Evolutionary conservation across 2,113 vertebrate genomes (phyloP).

Genomic region (Macrotis lagotis): DNA sequence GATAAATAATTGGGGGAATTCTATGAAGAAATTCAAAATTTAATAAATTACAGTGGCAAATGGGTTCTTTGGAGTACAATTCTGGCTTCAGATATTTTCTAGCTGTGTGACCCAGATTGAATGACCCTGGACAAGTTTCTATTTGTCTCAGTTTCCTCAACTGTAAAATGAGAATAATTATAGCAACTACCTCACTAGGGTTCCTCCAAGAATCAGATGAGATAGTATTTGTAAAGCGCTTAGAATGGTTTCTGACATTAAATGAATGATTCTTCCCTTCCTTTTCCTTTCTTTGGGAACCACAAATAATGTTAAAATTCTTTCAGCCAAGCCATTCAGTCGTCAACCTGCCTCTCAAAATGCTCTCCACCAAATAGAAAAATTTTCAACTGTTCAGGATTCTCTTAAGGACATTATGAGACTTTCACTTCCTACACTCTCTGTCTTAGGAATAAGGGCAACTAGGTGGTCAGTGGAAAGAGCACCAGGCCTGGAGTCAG

Average conservation of each 20-base stretch:
- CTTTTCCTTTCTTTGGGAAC: not conserved
- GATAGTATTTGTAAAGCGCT: not conserved
- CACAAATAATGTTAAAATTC: not conserved
- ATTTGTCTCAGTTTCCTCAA: not conserved
- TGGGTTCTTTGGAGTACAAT: not conserved
- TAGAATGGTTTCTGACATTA: not conserved
- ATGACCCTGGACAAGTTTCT: not conserved
- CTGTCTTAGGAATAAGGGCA: not conserved
- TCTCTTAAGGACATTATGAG: not conserved
- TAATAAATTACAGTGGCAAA: not conserved
- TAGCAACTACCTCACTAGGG: not conserved
- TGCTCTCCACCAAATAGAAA: not conserved
- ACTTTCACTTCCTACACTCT: not conserved
- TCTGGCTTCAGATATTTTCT: not conserved
- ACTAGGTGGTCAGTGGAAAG: too few species aligned
- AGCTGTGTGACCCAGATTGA: not conserved
- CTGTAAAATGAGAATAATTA: not conserved
- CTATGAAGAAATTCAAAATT: not conserved
- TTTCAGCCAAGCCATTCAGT: not conserved
- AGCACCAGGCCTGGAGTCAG: too few species aligned
- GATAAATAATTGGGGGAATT: not conserved
- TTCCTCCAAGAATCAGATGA: not conserved
- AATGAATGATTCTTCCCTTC: not conserved
- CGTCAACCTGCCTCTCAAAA: not conserved
- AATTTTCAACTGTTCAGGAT: not conserved